These are phyloP conservation scores for Leptodactylus fuscus DNA, from an alignment of 2,113 vertebrate species.

Conservation along the genomic window DNA sequence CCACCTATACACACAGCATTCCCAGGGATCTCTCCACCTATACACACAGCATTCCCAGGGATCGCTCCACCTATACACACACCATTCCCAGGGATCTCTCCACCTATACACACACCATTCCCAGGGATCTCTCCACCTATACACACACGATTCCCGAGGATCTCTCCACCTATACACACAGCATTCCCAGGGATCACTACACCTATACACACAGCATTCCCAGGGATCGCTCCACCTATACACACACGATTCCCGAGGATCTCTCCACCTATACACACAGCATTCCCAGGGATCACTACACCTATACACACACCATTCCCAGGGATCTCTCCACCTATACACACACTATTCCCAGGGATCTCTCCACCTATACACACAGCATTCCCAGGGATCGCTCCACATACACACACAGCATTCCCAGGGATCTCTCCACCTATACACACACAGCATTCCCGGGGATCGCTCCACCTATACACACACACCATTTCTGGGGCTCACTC, in stretches of 20 bases:
- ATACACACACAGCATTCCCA: slow-evolving; percentile 56
- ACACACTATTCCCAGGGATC: no score
- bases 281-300: not conserved
- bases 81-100: not conserved
- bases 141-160: not conserved
- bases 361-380: not conserved
- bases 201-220: not conserved
- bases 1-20: not conserved
- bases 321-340: no score
- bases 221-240: not conserved
- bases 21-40: not conserved
- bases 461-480: slow-evolving; percentile 37
- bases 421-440: no score
- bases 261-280: not conserved
- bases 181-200: not conserved
- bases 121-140: not conserved
- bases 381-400: not conserved
- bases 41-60: not conserved
- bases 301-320: not conserved
- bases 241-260: not conserved
- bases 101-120: not conserved
- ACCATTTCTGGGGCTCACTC: slow-evolving; percentile 57
- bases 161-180: not conserved
- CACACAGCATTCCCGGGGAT: no score
- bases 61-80: not conserved